Evolutionary conservation across 2,113 vertebrate species (phyloP), one percentile per base, ranked within the genome.

Genomic region (Martes martes): DNA sequence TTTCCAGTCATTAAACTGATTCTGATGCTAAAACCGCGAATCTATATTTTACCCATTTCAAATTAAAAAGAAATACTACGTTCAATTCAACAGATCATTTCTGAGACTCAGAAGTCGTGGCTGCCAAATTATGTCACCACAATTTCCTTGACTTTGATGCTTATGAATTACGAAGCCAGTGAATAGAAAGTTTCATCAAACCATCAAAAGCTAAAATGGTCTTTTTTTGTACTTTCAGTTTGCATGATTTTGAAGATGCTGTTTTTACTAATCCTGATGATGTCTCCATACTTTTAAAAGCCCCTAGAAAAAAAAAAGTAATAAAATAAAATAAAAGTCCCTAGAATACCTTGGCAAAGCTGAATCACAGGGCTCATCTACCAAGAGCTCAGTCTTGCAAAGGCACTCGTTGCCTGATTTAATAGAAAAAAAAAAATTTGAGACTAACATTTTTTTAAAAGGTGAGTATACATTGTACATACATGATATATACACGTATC

Each of bases 61-160:
- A 61, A 94, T 85, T 33, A 71, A 65, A 71, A 59, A 39, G 86
- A 96, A 85, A 74, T 5, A 84, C 15, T 47, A 86, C 15, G 26
- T 87, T 90, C 4, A 1, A 79, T 39, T 57, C 85, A 69, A 42
- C 23, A 36, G 69, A 47, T 57, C 52, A 76, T 91, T 57, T 85
- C 89, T 88, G 80, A 94, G 84, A 61, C 69, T 57, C 82, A 63
- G 59, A 95, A 80, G 90, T 42, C 42, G 39, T 45, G 63, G 52
- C 94, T 94, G 39, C 31, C 95, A 84, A 93, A 80, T 85, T 65
- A 76, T 36, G 47, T 87, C 80, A 52, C 67, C 61, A 45, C 61
- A 42, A 11, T 94, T 83, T 95, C 80, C 89, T 89, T 93, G 42
- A 84, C 89, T 84, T 93, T 80, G 69, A 92, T 83, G 86, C 90